A percentile compares a stretch with the other conserved stretches of the same genome.
Evolutionary conservation across 2,888 invertebrate genomes (phyloP).

Genomic region (Empis stercorea): DNA sequence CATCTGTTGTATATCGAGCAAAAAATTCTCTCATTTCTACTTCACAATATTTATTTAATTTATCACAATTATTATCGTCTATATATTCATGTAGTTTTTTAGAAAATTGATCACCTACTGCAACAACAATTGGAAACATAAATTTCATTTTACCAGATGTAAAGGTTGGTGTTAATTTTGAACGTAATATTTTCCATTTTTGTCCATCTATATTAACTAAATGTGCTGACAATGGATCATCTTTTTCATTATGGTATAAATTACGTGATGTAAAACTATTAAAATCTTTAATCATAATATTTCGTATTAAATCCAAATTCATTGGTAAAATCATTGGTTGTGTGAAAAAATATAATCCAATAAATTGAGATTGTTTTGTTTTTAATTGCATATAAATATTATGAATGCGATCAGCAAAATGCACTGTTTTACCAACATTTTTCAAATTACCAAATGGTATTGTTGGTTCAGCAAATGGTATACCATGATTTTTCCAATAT

Average conservation of each 20-base stretch:
- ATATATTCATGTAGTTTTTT: slow-evolving; percentile 17
- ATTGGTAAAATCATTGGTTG: slow-evolving; percentile 19
- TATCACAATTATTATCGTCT: background rate
- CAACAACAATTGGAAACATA: slow-evolving; percentile 34
- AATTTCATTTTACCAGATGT: slow-evolving; percentile 39
- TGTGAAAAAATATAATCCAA: slow-evolving; percentile 23
- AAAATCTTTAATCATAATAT: slow-evolving; percentile 33
- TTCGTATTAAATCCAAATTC: slow-evolving; percentile 29
- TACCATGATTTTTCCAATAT: slow-evolving; percentile 20
- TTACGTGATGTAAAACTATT: slow-evolving; percentile 29
- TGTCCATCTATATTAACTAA: slow-evolving; percentile 32
- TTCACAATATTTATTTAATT: background rate
- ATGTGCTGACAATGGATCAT: slow-evolving; percentile 32
- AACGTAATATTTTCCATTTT: slow-evolving; percentile 37
- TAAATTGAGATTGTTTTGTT: slow-evolving; percentile 15
- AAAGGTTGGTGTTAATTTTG: slow-evolving; percentile 38
- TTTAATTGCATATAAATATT: slow-evolving; percentile 16
- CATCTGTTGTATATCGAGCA: slow-evolving; percentile 39
- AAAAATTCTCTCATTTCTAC: slow-evolving; percentile 34
- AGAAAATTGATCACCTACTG: slow-evolving; percentile 25
- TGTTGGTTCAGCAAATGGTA: slow-evolving; percentile 17
- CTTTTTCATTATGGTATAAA: slow-evolving; percentile 25
- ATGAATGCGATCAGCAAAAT: slow-evolving; percentile 17
- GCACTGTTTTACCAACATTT: slow-evolving; percentile 17
- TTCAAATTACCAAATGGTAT: slow-evolving; percentile 20